Evolutionary conservation across 2,113 vertebrate genomes (phyloP).

Genomic region (Fulmarus glacialis): DNA sequence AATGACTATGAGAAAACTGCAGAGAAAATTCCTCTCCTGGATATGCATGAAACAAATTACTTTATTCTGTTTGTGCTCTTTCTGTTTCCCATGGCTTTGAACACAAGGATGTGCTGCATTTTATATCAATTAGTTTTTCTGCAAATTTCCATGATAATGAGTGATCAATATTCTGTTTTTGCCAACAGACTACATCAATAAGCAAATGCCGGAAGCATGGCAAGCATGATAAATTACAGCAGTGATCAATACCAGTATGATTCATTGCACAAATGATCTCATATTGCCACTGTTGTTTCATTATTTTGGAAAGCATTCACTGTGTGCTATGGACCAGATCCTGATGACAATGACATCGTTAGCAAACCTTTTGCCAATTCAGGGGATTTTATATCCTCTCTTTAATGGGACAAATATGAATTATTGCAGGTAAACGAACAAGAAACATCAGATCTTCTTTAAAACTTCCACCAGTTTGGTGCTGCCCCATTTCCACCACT

Average conservation of each 20-base stretch:
- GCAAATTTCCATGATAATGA: neutral
- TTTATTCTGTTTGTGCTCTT: neutral
- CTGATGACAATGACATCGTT: neutral
- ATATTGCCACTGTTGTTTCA: neutral
- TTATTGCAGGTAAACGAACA: neutral
- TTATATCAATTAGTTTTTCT: neutral
- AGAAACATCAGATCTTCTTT: neutral
- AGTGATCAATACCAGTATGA: neutral
- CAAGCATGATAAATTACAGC: neutral
- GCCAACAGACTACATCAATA: neutral
- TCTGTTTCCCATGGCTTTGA: neutral
- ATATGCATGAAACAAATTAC: neutral
- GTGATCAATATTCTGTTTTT: neutral
- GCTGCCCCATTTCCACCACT: neutral
- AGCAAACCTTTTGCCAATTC: neutral
- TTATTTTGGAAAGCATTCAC: neutral
- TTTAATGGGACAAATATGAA: neutral
- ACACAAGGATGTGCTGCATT: neutral
- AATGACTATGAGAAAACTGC: neutral
- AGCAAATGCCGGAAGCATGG: neutral
- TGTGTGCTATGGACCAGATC: neutral
- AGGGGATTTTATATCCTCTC: neutral
- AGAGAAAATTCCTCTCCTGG: neutral
- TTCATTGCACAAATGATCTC: neutral
- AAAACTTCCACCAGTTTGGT: neutral